phyloP scores from a whole-genome alignment of 1,140 invertebrate species.

The Theocolax elegans region DNA sequence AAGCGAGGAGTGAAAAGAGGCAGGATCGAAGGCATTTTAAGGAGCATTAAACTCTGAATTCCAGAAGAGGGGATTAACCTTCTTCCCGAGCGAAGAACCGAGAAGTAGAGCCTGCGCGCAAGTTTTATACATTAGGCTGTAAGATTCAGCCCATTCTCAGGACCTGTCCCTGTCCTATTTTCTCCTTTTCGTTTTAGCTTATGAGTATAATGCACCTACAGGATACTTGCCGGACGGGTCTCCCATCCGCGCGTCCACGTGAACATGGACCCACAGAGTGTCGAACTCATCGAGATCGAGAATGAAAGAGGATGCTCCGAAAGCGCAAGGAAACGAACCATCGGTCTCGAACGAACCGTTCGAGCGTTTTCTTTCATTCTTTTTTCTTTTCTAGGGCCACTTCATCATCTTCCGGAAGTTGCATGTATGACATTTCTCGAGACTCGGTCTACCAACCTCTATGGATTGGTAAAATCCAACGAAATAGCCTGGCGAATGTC shows the following conservation, averaged over 20 bases:
- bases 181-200: slow-evolving; percentile 25
- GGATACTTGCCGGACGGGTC: slow-evolving; percentile 26
- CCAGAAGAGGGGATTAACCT: slow-evolving; percentile 37
- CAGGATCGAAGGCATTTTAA: not conserved
- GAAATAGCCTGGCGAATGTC: too few species aligned
- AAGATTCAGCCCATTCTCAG: slow-evolving; percentile 34
- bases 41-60: slow-evolving; percentile 40
- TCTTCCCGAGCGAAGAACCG: not conserved
- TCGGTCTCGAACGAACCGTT: too few species aligned
- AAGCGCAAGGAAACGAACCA: too few species aligned
- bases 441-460: too few species aligned
- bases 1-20: not conserved
- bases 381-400: not conserved
- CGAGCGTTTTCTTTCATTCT: not conserved
- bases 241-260: not conserved
- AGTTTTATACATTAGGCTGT: slow-evolving; percentile 18
- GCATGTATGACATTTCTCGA: too few species aligned
- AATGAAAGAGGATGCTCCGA: not conserved
- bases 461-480: too few species aligned
- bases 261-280: slow-evolving; percentile 10
- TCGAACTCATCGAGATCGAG: slow-evolving; percentile 15
- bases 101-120: not conserved
- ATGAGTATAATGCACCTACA: slow-evolving; percentile 10
- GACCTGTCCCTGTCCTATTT: slow-evolving; percentile 34
- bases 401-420: not conserved